A percentile compares a stretch with the other conserved stretches of the same genome.
These are phyloP conservation scores for Lepidostoma basale DNA, from an alignment of 1,140 invertebrate genomes.

Conservation along the genomic window DNA sequence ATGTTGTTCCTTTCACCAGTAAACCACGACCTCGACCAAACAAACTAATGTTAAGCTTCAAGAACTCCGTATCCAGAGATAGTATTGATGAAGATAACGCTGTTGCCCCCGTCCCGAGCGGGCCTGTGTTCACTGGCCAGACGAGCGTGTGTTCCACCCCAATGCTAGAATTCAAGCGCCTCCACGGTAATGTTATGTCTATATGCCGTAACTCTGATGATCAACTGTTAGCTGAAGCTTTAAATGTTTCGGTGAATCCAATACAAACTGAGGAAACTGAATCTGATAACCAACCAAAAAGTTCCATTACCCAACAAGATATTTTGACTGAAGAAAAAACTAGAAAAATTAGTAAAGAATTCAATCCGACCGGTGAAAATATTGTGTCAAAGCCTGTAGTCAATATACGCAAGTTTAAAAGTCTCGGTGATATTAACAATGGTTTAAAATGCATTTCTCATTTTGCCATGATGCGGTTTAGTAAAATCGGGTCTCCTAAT, in stretches of 20 bases:
- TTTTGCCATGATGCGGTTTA: constrained; percentile 56
- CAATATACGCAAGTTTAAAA: constrained; percentile 53
- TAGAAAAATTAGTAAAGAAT: constrained; percentile 30
- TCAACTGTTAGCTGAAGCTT: constrained; percentile 47
- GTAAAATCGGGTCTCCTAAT: constrained; percentile 55
- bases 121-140: constrained; percentile 64
- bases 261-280: neutral
- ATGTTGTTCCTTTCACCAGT: constrained; percentile 59
- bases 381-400: constrained; percentile 57
- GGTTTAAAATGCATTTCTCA: constrained; percentile 61
- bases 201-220: constrained; percentile 68
- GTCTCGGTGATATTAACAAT: constrained; percentile 63
- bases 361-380: constrained; percentile 48
- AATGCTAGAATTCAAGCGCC: constrained; percentile 72
- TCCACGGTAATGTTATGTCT: constrained; percentile 72
- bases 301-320: neutral
- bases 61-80: constrained; percentile 60
- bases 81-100: constrained; percentile 59
- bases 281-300: neutral
- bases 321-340: neutral
- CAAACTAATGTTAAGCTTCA: constrained; percentile 63
- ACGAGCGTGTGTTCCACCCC: constrained; percentile 77
- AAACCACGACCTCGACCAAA: constrained; percentile 61
- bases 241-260: constrained; percentile 19
- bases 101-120: constrained; percentile 48